These are phyloP conservation scores for Capreolus pygargus DNA, from an alignment of 2,113 vertebrate genomes.

Conservation along the genomic window DNA sequence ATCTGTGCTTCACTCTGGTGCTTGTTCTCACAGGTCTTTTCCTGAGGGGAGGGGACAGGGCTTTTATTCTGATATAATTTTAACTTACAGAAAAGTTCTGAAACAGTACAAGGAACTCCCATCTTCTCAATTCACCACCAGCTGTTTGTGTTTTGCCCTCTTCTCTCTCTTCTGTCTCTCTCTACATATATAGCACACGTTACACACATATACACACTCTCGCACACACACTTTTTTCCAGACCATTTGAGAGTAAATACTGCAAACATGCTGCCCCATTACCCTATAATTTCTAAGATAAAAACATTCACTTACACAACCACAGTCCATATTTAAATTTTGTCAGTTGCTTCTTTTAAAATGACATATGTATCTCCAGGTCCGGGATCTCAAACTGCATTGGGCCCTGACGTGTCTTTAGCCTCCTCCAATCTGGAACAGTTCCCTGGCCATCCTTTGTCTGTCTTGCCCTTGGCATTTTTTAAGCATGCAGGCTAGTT, in stretches of 20 bases:
- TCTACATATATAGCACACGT: background rate
- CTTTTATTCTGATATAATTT: background rate
- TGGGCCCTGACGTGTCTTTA: background rate
- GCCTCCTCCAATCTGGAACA: background rate
- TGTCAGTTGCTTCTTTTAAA: background rate
- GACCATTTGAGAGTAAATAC: background rate
- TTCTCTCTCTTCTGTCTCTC: background rate
- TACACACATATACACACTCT: background rate
- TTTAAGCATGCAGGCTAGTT: background rate
- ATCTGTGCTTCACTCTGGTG: background rate
- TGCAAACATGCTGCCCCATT: background rate
- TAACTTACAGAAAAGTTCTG: background rate
- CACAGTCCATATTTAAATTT: background rate
- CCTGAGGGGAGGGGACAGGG: background rate
- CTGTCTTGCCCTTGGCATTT: background rate
- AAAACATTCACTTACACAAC: background rate
- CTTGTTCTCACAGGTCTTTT: background rate
- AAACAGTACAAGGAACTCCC: background rate
- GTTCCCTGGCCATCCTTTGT: background rate
- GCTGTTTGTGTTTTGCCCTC: background rate
- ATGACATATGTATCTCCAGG: background rate
- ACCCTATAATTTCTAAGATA: background rate
- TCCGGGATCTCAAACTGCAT: too few species aligned
- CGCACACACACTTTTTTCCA: background rate
- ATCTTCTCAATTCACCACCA: background rate